phyloP scores from a whole-genome alignment of 2,113 vertebrate species.

The Alethe diademata region DNA sequence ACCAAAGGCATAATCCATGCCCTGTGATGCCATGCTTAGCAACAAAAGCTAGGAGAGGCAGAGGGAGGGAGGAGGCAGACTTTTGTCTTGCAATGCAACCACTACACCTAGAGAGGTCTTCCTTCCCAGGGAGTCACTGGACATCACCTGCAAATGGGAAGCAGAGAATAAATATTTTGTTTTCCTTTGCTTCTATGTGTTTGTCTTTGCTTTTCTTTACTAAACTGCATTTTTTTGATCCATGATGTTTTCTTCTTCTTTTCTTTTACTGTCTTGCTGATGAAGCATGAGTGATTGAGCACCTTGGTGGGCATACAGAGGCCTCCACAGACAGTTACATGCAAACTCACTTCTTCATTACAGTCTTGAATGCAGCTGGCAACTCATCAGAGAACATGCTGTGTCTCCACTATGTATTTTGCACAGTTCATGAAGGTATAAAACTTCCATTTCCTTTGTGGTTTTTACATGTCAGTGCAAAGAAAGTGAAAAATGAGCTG shows the following conservation, averaged over 20 bases:
- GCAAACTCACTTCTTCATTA: background rate
- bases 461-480: background rate
- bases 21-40: background rate
- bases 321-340: background rate
- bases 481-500: background rate
- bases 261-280: background rate
- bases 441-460: background rate
- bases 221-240: background rate
- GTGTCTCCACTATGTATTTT: background rate
- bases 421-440: background rate
- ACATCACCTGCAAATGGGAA: background rate
- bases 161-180: background rate
- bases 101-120: fast-evolving
- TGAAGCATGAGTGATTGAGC: background rate
- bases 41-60: background rate
- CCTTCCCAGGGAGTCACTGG: background rate
- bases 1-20: background rate
- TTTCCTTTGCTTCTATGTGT: background rate
- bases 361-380: background rate
- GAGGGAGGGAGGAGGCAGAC: fast-evolving
- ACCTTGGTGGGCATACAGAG: background rate
- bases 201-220: background rate
- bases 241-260: background rate
- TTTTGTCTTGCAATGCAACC: background rate
- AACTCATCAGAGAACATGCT: background rate